These are phyloP conservation scores for Pseudochromis fuscus DNA, from an alignment of 2,797 vertebrate species.

Conservation along the genomic window DNA sequence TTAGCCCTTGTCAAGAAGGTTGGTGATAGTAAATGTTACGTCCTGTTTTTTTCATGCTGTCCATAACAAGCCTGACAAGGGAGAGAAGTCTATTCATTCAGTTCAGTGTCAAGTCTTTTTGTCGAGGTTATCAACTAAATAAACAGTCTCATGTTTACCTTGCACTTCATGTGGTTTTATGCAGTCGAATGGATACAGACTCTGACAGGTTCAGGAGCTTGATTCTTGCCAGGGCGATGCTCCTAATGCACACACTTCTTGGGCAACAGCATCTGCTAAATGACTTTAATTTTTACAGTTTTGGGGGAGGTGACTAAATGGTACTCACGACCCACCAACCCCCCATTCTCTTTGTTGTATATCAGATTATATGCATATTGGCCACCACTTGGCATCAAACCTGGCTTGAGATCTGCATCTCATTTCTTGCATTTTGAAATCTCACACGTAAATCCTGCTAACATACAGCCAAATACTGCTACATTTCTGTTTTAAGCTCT, in stretches of 20 bases:
- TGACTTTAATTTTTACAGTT: constrained; percentile 14
- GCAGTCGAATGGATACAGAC: constrained; percentile 22
- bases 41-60: constrained; percentile 4
- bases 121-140: constrained; percentile 52
- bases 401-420: too few species aligned
- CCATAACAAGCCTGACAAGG: neutral
- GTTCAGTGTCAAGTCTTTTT: constrained; percentile 34
- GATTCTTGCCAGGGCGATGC: constrained; percentile 5
- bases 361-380: constrained; percentile 15
- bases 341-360: constrained; percentile 11
- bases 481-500: constrained; percentile 31
- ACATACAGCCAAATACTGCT: constrained; percentile 9
- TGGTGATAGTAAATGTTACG: neutral
- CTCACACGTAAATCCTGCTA: constrained; percentile 16
- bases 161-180: constrained; percentile 40
- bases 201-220: constrained; percentile 21
- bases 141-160: constrained; percentile 57
- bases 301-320: constrained; percentile 16
- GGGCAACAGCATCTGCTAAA: constrained; percentile 20
- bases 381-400: neutral
- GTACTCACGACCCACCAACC: neutral
- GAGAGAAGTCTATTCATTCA: constrained; percentile 17
- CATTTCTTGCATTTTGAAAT: constrained; percentile 32
- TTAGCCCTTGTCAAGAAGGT: constrained; percentile 7
- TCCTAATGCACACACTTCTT: neutral